Evolutionary conservation across 2,797 vertebrate species (phyloP).

Genomic region (Masticophis lateralis): DNA sequence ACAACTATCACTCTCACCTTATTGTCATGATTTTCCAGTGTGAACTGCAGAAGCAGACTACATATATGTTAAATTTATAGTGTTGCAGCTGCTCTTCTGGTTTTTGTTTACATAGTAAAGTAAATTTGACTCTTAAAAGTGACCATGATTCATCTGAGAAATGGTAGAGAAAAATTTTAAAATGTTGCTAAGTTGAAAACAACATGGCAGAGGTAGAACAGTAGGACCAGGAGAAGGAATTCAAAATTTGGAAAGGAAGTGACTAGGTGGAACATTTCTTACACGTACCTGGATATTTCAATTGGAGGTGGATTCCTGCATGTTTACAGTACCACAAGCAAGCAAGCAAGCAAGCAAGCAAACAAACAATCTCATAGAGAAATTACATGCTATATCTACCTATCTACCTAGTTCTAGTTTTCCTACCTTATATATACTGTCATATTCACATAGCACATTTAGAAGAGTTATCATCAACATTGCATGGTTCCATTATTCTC

Average conservation of each 20-base stretch:
- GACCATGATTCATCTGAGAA: neutral
- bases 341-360: neutral
- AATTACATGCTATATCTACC: neutral
- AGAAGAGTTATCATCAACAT: neutral
- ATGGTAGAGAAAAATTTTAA: neutral
- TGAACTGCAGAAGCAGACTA: neutral
- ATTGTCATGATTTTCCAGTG: neutral
- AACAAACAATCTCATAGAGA: neutral
- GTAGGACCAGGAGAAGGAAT: neutral
- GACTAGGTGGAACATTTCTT: neutral
- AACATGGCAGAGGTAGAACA: neutral
- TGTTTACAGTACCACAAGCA: neutral
- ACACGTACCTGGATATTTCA: neutral
- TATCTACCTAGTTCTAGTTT: neutral
- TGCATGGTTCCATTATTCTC: neutral
- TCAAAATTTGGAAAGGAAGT: neutral
- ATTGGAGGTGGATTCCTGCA: neutral
- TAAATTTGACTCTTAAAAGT: neutral
- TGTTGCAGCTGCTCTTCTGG: neutral
- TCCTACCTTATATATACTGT: neutral
- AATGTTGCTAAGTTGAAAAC: neutral
- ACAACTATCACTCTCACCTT: neutral
- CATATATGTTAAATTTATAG: neutral
- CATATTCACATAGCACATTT: neutral
- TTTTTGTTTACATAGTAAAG: neutral